phyloP scores from a whole-genome alignment of 2,113 vertebrate species.

The Cathartes aura region DNA sequence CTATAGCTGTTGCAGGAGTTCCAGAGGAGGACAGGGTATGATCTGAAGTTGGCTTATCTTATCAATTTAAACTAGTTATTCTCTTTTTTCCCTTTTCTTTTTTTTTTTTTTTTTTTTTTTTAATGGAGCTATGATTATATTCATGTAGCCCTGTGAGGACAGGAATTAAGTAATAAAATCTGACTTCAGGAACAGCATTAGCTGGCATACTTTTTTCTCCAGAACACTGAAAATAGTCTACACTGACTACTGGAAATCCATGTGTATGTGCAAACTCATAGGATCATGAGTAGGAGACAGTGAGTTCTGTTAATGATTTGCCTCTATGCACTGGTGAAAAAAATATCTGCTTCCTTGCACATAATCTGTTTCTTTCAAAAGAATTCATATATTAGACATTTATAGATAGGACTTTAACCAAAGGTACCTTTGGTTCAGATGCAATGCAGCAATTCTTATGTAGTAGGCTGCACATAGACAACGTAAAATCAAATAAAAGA shows the following conservation, averaged over 20 bases:
- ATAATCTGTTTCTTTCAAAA: not conserved
- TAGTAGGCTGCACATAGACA: not conserved
- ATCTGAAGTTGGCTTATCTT: not conserved
- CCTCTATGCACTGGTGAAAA: not conserved
- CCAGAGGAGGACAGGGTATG: too few species aligned
- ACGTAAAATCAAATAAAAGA: not conserved
- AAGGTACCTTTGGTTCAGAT: not conserved
- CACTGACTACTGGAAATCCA: not conserved
- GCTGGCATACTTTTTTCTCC: not conserved
- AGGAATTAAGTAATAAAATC: not conserved
- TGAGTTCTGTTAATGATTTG: not conserved
- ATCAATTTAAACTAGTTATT: not conserved
- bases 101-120: not conserved
- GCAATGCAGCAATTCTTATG: not conserved
- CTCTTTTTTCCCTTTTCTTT: too few species aligned
- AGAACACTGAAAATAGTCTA: not conserved
- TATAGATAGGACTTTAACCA: not conserved
- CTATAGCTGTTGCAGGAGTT: not conserved
- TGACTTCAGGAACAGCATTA: not conserved
- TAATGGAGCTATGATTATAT: not conserved
- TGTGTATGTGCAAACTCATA: not conserved
- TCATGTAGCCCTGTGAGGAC: not conserved
- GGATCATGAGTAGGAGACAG: not conserved
- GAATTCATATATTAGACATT: not conserved
- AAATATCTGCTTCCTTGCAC: not conserved